Percentiles rank a stretch among this genome's conserved stretches.
These are phyloP conservation scores for Tillus elongatus DNA, from an alignment of 2,888 invertebrate genomes.

Conservation along the genomic window DNA sequence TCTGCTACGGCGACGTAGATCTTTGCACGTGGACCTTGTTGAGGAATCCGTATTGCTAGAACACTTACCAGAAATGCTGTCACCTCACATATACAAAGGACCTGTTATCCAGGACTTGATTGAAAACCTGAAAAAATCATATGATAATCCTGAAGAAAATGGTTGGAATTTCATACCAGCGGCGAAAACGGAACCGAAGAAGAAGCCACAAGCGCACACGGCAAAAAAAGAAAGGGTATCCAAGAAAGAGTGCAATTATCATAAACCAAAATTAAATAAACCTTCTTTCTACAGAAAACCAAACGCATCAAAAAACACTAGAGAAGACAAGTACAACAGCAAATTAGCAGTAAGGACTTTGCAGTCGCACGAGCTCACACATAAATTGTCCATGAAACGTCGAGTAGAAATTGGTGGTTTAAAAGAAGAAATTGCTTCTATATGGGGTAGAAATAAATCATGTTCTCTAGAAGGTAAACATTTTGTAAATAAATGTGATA, in stretches of 20 bases:
- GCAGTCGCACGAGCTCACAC: too few relatives aligned
- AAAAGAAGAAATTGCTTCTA: too few relatives aligned
- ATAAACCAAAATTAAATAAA: conserved; percentile 29
- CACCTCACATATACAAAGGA: conserved; percentile 48
- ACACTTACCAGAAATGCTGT: conserved; percentile 31
- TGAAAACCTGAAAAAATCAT: conserved; percentile 52
- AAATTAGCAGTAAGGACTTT: too few relatives aligned
- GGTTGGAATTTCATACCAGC: conserved; percentile 26
- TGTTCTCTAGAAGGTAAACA: too few relatives aligned
- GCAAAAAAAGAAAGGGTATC: conserved; percentile 33
- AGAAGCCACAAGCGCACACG: conserved; percentile 17
- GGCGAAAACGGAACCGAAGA: conserved; percentile 14
- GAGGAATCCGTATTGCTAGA: conserved; percentile 22
- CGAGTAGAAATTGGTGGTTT: too few relatives aligned
- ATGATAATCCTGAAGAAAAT: conserved; percentile 16
- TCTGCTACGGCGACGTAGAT: conserved; percentile 15
- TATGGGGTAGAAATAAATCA: too few relatives aligned
- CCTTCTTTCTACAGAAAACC: conserved; percentile 34
- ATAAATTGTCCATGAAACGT: too few relatives aligned
- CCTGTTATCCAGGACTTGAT: conserved; percentile 62
- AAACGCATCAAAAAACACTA: conserved; percentile 34
- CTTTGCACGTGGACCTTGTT: conserved; percentile 16
- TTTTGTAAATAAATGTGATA: too few relatives aligned
- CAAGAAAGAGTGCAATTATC: conserved; percentile 23
- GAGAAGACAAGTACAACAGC: conserved; percentile 12